Base-by-base conservation (phyloP, 1,140 invertebrate genomes). In the Hermatobates lingyangjiaoensis region DNA sequence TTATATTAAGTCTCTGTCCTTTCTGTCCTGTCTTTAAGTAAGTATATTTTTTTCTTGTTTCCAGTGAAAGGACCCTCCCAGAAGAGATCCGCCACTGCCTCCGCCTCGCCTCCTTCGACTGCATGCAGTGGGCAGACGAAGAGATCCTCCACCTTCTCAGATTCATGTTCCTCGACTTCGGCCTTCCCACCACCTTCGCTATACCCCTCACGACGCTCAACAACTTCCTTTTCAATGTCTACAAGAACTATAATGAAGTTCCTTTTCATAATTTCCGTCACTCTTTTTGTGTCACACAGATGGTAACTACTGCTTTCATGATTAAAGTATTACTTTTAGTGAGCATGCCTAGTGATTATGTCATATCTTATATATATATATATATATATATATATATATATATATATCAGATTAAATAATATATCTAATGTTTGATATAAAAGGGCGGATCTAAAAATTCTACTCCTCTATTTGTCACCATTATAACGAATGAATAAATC, bases 181-280 rank as follows among this genome's bases (percentile, higher is more conserved):
- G 79, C 42, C 74, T 89, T 55, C 72, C 76, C 47, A 69, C 75
- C 56, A 83, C 80, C 66, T 87, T 87, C 63, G 78, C 78, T 65
- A 85, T 88, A 61, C 75, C 83, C 59, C 73, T 83, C 60, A 69
- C 72, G 42, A 75, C 72, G n/a, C 67, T 84, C 34, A 70, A 78
- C 44, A 77, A 76, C 60, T 84, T 83, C 66, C 72, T 85, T 38
- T 82, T 78, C 60, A 75, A 80, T 64, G 83, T 88, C 30, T 87
- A 88, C 63, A 83, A 87, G 63, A 85, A 87, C 66, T 90, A 90
- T 70, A 83, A 87, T 65, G 83, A 87, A 66, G 85, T 87, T 61
- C 87, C 86, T 42, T 90, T 89, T 69, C 86, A 90, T 64, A 89
- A 89, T 69, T 89, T 89, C 66, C 73, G 84, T 45, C 87, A 90